Conservation (phyloP, 1,140 invertebrate genomes). For the Ceratitis capitata region DNA sequence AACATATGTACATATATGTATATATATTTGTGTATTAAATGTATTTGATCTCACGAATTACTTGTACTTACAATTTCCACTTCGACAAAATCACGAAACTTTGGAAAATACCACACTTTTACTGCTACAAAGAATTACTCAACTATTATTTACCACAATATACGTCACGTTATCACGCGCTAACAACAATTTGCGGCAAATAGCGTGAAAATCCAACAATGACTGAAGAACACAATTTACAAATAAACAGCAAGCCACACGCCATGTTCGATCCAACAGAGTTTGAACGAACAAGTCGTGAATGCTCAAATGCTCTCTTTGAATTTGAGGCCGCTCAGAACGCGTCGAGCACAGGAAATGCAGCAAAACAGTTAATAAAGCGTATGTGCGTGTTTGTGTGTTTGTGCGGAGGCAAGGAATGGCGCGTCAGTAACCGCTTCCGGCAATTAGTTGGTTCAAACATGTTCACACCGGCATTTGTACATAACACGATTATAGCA, state of each 20-base stretch:
- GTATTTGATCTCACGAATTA: too few relatives aligned
- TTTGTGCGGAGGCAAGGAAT: neutral
- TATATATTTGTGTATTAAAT: too few relatives aligned
- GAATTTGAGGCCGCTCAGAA: neutral
- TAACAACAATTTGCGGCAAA: neutral
- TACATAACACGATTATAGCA: neutral
- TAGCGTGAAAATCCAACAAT: neutral
- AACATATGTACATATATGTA: too few relatives aligned
- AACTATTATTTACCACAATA: neutral
- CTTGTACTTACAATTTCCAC: neutral
- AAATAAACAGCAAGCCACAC: neutral
- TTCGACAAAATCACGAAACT: neutral
- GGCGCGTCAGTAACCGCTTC: conserved; percentile 18
- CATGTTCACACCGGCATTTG: neutral
- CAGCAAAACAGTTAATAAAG: neutral
- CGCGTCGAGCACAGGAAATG: neutral
- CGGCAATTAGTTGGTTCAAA: conserved; percentile 25
- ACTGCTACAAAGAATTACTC: neutral
- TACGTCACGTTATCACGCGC: neutral
- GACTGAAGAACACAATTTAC: neutral
- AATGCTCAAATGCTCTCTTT: neutral
- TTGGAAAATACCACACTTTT: neutral
- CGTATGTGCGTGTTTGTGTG: neutral
- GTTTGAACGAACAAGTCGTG: neutral
- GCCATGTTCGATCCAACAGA: neutral